Conservation (phyloP, 2,113 vertebrate genomes). For the Halichoerus grypus region DNA sequence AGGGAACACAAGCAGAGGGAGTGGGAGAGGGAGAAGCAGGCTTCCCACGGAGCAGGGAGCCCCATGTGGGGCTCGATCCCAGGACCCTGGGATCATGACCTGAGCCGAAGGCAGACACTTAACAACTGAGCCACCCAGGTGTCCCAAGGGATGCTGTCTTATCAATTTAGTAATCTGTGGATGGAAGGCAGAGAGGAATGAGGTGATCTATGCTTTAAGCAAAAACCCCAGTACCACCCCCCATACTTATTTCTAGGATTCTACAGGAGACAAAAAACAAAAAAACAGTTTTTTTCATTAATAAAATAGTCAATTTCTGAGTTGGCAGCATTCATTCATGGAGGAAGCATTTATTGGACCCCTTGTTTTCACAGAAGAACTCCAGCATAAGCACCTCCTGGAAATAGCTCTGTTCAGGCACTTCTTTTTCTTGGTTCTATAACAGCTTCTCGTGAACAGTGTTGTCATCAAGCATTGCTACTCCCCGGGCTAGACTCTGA, state of each 20-base stretch:
- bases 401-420: neutral
- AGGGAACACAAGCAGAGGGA: too few species aligned
- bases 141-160: neutral
- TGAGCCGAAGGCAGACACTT: too few species aligned
- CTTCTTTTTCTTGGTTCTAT: neutral
- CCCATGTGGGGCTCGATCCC: too few species aligned
- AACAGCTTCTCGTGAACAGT: neutral
- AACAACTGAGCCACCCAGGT: too few species aligned
- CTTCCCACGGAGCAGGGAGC: too few species aligned
- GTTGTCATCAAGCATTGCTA: neutral
- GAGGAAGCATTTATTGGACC: neutral
- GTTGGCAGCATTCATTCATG: neutral
- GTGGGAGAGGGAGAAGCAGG: too few species aligned
- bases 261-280: neutral
- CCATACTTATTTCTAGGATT: neutral
- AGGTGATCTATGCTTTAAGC: neutral
- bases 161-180: neutral
- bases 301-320: neutral
- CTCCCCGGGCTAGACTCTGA: neutral
- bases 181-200: neutral
- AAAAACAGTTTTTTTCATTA: neutral
- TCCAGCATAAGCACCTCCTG: neutral
- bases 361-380: neutral
- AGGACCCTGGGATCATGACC: too few species aligned
- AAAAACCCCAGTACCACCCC: neutral